Percentiles rank a stretch among this genome's conserved stretches.
phyloP scores from a whole-genome alignment of 2,888 invertebrate genomes.

The Macaria liturata region DNA sequence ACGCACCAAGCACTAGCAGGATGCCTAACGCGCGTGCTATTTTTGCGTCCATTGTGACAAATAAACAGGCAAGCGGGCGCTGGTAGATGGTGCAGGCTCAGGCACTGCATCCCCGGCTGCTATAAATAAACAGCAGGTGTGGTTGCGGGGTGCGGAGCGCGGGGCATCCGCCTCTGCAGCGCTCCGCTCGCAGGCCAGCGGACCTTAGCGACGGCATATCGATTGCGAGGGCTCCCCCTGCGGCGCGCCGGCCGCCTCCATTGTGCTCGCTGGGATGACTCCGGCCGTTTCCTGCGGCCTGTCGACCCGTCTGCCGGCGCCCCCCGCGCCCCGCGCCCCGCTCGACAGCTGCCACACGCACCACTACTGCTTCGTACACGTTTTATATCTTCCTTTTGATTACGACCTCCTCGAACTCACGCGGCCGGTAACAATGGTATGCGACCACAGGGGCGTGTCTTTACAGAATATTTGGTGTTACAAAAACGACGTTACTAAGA shows the following conservation, averaged over 20 bases:
- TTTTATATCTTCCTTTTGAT: slow-evolving; percentile 26
- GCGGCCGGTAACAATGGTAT: too few relatives aligned
- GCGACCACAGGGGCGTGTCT: too few relatives aligned
- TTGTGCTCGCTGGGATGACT: slow-evolving; percentile 80
- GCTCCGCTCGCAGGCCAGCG: slow-evolving; percentile 80
- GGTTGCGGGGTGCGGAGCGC: slow-evolving; percentile 65
- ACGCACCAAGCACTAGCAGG: slow-evolving; percentile 42
- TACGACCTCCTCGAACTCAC: too few relatives aligned
- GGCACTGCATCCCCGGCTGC: slow-evolving; percentile 78
- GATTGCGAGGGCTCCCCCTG: slow-evolving; percentile 83
- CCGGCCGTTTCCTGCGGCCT: slow-evolving; percentile 76
- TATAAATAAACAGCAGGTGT: slow-evolving; percentile 83
- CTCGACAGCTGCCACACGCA: slow-evolving; percentile 61
- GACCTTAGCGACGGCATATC: slow-evolving; percentile 84
- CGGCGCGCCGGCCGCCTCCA: slow-evolving; percentile 78
- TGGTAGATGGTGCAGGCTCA: slow-evolving; percentile 59
- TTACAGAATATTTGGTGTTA: too few relatives aligned
- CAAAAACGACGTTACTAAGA: too few relatives aligned
- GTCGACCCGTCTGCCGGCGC: slow-evolving; percentile 63
- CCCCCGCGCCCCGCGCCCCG: slow-evolving; percentile 48
- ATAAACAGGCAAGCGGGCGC: slow-evolving; percentile 57
- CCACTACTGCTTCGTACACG: slow-evolving; percentile 45
- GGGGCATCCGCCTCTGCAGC: slow-evolving; percentile 80
- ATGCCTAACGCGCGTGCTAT: slow-evolving; percentile 59
- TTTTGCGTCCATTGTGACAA: slow-evolving; percentile 71